Conservation (phyloP, 2,888 invertebrate genomes). For the Erannis defoliaria region DNA sequence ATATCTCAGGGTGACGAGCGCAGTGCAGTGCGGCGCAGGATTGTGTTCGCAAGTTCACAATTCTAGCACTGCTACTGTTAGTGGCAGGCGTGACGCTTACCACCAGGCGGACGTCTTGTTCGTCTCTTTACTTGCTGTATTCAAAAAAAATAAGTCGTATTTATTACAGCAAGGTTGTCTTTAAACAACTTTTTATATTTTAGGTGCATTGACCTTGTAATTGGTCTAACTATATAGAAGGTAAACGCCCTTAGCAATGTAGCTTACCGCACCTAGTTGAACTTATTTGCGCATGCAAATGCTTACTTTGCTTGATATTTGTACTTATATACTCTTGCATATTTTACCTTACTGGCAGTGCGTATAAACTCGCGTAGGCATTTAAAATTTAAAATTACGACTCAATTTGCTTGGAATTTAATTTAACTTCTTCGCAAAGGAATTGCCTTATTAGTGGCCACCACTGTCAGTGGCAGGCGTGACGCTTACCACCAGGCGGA, state of each 20-base stretch:
- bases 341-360: background rate
- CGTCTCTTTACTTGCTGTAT: no score
- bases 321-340: no score
- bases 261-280: slow-evolving; percentile 40
- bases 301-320: slow-evolving; percentile 47
- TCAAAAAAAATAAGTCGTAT: no score
- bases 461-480: no score
- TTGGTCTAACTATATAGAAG: slow-evolving; percentile 40
- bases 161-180: background rate
- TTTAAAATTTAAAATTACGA: background rate
- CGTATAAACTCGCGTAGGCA: background rate
- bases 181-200: background rate
- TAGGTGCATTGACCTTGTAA: slow-evolving; percentile 34
- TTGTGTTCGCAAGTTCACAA: no score
- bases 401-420: slow-evolving; percentile 6
- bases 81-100: no score
- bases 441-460: slow-evolving; percentile 8
- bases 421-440: slow-evolving; percentile 1
- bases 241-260: slow-evolving; percentile 50
- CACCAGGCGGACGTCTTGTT: no score
- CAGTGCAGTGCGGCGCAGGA: no score
- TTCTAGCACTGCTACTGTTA: no score
- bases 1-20: no score
- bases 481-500: no score
- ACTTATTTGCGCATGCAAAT: slow-evolving; percentile 54